Conservation (phyloP, 1,140 invertebrate genomes). For the Camponotus floridanus region DNA sequence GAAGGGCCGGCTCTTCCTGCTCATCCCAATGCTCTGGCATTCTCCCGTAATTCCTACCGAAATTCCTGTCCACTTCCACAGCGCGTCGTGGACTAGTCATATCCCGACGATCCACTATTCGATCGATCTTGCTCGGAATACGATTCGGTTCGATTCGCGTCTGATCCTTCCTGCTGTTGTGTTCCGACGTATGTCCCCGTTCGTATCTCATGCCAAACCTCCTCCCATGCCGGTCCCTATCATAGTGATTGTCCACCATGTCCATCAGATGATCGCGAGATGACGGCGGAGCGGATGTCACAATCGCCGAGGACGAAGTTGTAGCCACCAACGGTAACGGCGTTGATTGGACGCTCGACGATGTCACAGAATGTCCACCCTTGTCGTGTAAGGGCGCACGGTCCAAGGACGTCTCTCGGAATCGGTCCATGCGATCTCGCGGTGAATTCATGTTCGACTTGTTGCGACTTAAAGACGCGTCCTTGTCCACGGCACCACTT, state of each 20-base stretch:
- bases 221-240: slow-evolving; percentile 79
- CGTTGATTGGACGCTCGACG: slow-evolving; percentile 38
- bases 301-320: slow-evolving; percentile 55
- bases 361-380: slow-evolving; percentile 61
- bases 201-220: slow-evolving; percentile 80
- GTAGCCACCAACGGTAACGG: slow-evolving; percentile 57
- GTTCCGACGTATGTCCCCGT: slow-evolving; percentile 74
- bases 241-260: slow-evolving; percentile 74
- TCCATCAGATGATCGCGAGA: slow-evolving; percentile 77
- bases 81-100: slow-evolving; percentile 76
- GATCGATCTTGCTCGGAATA: slow-evolving; percentile 77
- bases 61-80: slow-evolving; percentile 80
- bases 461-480: slow-evolving; percentile 62
- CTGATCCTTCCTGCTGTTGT: slow-evolving; percentile 78
- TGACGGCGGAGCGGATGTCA: slow-evolving; percentile 26
- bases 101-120: slow-evolving; percentile 77
- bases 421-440: slow-evolving; percentile 78
- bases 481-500: slow-evolving; percentile 75
- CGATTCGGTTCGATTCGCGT: slow-evolving; percentile 63
- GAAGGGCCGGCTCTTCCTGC: slow-evolving; percentile 77
- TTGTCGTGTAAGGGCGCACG: slow-evolving; percentile 76
- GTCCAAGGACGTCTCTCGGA: slow-evolving; percentile 80
- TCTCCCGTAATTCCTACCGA: slow-evolving; percentile 81
- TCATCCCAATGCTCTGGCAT: slow-evolving; percentile 83
- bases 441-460: slow-evolving; percentile 75